Evolutionary conservation across 2,888 invertebrate genomes (phyloP).

Genomic region (Sycophila texana): DNA sequence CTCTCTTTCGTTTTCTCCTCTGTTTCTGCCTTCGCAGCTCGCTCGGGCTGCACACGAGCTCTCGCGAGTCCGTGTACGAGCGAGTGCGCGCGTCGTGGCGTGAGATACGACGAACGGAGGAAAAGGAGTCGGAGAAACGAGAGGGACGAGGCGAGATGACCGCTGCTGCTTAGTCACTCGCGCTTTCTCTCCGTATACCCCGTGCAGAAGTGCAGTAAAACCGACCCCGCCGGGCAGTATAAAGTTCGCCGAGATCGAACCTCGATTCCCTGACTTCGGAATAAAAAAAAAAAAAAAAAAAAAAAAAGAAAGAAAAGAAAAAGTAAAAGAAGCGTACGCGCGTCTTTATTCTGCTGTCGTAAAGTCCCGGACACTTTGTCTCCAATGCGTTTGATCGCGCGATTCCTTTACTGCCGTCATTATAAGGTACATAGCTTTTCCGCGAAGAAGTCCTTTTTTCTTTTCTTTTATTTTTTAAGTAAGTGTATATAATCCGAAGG

Average conservation of each 20-base stretch:
- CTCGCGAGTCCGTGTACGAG: conserved; percentile 42
- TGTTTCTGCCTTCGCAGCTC: conserved; percentile 63
- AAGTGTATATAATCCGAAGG: too few relatives aligned
- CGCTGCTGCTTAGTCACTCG: conserved; percentile 1
- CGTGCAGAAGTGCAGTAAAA: too few relatives aligned
- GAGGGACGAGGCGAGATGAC: conserved; percentile 13
- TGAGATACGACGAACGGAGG: conserved; percentile 32
- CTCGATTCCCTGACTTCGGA: conserved; percentile 6
- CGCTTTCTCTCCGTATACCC: too few relatives aligned
- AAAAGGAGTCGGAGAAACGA: conserved; percentile 27
- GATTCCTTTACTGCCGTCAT: not conserved
- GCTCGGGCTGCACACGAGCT: conserved; percentile 44
- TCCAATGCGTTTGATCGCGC: not conserved
- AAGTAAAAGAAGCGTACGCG: not conserved
- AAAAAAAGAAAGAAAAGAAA: not conserved
- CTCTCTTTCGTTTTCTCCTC: conserved; percentile 31
- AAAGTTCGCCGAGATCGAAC: conserved; percentile 15
- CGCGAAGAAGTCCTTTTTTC: not conserved
- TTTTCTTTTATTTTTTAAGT: too few relatives aligned
- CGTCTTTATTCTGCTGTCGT: conserved; percentile 5
- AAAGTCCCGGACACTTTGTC: conserved; percentile 16
- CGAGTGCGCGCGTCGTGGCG: conserved; percentile 48
- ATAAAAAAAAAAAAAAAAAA: not conserved
- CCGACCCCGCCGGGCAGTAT: conserved; percentile 11
- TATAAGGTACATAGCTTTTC: not conserved